Evolutionary conservation across 2,888 invertebrate species (phyloP), one percentile per base, ranked within the genome.

Genomic region (Osmoderma eremita): DNA sequence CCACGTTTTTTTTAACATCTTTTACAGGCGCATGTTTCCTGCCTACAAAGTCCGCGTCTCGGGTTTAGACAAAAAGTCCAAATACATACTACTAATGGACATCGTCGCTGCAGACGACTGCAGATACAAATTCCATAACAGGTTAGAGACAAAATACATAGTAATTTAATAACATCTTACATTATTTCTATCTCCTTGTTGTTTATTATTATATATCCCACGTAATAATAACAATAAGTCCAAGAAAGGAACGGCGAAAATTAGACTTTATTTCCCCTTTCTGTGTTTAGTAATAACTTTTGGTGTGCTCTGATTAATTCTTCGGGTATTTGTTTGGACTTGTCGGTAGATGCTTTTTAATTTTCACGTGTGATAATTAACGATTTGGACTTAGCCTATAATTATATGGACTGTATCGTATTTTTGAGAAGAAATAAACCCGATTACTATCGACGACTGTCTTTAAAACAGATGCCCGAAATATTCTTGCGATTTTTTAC

Each of bases 61-160:
- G 86, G 96, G 96, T 83, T 90, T 97, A 86, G 96, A 97, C 90
- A 95, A 94, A 88, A 92, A 94, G 87, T 92, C 95, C 87, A 97
- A 96, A 88, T 97, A 97, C 90, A 95, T 95, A 84, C 90, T 96
- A 81, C 91, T 97, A 85, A 93, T 97, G 94, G 96, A 97, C 91
- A 94, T 96, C 87, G 94, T 95, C 81, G 94, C 96, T 80, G 94
- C 95, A 78, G 96, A 97, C 87, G 95, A 96, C 88, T 95, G 94
- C 88, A 90, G 93, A 88, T 93, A 93, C 90, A 93, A 93, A 88
- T 93, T 93, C 89, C 93, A 93, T 87, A 93, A 93, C 91, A 92
- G 93, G 92, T 92, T 90, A 85, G 83, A 78, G 45, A 68, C 50
- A 39, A 17, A 45, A 10, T 18, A 18, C 10, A 17, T 42, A 15